Base-by-base conservation (phyloP, 1,140 invertebrate species). In the Daktulosphaira vitifoliae region DNA sequence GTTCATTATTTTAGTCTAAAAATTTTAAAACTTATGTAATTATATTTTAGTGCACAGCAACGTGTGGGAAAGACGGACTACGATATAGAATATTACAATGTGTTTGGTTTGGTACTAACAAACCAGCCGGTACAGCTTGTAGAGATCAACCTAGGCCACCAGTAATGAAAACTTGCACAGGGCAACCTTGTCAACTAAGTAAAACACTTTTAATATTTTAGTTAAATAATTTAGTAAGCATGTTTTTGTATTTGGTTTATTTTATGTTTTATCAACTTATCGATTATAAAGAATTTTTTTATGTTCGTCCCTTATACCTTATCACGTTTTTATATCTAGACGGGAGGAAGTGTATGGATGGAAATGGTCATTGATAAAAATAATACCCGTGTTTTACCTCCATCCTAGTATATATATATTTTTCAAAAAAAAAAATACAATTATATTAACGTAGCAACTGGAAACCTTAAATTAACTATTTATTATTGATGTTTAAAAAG, bases 51-150 rank as follows among this genome's bases (percentile, higher is more conserved):
- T 93, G 90, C 73, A 81, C 84, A 68, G 88, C 87, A 48, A 75
- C 80, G 4, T 93, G 90, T 72, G 83, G 82, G 56, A 76, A 78
- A 46, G 75, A 80, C 37, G 90, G 90, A 2, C 82, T 88, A 48
- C 87, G 89, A 74, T 90, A 89, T 71, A 80, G 90, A 69, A 86
- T 88, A 69, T 76, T 93, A 38, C 86, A 90, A 71, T 95, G 91
- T 74, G 89, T 92, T 52, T 94, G 90, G 90, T 86, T 82, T 70
- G 86, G 86, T 39, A 87, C 84, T 16, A 85, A 87, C 70, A 82
- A 86, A 70, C 82, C 88, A 23, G 89, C 90, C 8, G 89, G 87
- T 15, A 87, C 87, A 70, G 86, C 87, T 18, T 92, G 90, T 74
- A 80, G 83, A 66, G 81, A 86, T 69, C 77, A 86, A 69, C 79